A percentile compares a stretch with the other conserved stretches of the same genome.
Evolutionary conservation across 2,113 vertebrate genomes (phyloP).

Genomic region (Tragelaphus strepsiceros): DNA sequence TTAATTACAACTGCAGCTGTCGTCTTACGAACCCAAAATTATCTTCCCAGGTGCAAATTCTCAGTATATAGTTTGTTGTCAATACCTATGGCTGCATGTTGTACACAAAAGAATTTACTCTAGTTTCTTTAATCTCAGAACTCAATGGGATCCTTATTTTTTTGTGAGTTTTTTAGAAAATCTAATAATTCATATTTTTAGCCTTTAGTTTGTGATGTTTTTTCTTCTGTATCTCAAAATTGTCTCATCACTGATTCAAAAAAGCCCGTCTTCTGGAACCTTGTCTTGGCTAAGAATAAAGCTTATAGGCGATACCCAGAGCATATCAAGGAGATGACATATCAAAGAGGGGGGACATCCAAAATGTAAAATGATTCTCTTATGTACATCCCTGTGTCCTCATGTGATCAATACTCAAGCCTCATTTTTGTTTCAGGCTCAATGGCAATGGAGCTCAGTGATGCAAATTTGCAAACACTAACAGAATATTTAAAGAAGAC

Average conservation of each 20-base stretch:
- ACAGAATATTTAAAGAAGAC: conserved; percentile 97
- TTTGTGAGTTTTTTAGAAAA: background rate
- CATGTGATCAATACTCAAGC: background rate
- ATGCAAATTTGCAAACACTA: conserved; percentile 94
- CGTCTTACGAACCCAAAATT: background rate
- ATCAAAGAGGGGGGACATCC: background rate
- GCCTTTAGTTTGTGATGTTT: background rate
- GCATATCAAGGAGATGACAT: background rate
- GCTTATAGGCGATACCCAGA: background rate
- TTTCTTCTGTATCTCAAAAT: conserved; percentile 6
- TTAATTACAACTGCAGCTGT: background rate
- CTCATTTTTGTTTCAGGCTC: conserved; percentile 70
- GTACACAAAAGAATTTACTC: background rate
- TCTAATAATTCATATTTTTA: background rate
- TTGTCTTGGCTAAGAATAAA: background rate
- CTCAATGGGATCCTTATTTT: background rate
- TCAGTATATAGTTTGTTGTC: background rate
- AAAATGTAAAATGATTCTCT: background rate
- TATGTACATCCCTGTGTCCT: background rate
- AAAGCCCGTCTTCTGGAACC: background rate
- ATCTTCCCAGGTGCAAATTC: background rate
- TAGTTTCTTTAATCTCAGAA: background rate
- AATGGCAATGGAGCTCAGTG: conserved; percentile 93
- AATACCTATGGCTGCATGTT: background rate
- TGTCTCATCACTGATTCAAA: background rate